phyloP scores from a whole-genome alignment of 1,140 invertebrate species.

The Elysia chlorotica region DNA sequence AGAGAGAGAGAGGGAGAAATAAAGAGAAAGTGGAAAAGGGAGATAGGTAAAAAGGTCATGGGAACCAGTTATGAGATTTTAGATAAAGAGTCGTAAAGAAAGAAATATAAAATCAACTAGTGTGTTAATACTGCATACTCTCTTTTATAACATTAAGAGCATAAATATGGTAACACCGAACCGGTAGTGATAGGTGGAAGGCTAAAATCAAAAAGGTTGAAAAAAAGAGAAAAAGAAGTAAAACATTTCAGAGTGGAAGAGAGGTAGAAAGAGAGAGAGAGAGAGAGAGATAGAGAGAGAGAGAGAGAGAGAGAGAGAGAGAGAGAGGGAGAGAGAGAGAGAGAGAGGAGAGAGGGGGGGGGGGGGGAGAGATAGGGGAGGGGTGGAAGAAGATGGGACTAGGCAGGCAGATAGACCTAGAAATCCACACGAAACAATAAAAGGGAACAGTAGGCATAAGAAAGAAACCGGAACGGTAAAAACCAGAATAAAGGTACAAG shows the following conservation, averaged over 20 bases:
- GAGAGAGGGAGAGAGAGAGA: not conserved
- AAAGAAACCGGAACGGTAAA: not conserved
- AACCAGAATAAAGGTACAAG: too few relatives aligned
- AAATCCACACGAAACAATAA: not conserved
- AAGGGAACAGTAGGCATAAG: not conserved
- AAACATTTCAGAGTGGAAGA: not conserved
- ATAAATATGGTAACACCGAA: too few relatives aligned
- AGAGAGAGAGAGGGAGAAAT: too few relatives aligned
- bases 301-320: conserved; percentile 9
- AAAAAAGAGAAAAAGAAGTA: not conserved
- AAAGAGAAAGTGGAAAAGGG: too few relatives aligned
- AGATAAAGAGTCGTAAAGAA: too few relatives aligned
- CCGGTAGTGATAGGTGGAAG: too few relatives aligned
- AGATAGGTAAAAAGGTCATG: too few relatives aligned
- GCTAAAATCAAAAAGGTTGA: too few relatives aligned
- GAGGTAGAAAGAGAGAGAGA: not conserved
- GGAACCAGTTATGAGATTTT: too few relatives aligned
- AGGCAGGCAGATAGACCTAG: not conserved
- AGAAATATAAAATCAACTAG: too few relatives aligned
- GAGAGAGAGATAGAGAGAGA: conserved; percentile 7
- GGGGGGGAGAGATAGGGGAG: not conserved
- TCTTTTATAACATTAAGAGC: too few relatives aligned
- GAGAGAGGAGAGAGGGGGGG: not conserved
- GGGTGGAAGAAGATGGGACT: not conserved
- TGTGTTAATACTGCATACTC: too few relatives aligned